A percentile compares a stretch with the other conserved stretches of the same genome.
Conservation (phyloP, 2,113 vertebrate species). For the Coreoperca whiteheadi region DNA sequence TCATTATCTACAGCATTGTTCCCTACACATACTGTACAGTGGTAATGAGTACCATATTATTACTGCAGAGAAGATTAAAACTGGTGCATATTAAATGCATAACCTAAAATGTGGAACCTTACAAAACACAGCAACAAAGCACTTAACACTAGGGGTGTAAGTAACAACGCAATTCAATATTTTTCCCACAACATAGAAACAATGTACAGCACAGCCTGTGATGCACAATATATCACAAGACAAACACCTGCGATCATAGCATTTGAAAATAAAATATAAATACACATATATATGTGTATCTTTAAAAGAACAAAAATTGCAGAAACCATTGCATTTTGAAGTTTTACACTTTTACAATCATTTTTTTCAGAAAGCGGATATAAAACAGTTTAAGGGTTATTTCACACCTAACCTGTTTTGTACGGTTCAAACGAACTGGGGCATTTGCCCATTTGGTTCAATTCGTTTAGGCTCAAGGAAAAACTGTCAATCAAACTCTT, state of each 20-base stretch:
- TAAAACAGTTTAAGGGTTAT: no score
- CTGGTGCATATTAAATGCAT: neutral
- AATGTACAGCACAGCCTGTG: neutral
- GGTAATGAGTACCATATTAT: neutral
- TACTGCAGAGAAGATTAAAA: neutral
- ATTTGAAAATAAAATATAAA: neutral
- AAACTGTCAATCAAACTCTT: neutral
- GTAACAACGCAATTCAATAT: no score
- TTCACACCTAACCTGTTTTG: neutral
- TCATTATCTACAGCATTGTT: neutral
- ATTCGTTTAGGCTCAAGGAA: neutral
- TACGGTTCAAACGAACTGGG: neutral
- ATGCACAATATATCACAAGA: neutral
- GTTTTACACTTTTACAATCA: no score
- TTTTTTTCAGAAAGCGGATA: no score
- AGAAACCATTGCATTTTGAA: neutral
- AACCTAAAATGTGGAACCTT: neutral
- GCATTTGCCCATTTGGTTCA: neutral
- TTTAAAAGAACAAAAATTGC: neutral
- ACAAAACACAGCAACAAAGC: neutral
- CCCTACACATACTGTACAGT: neutral
- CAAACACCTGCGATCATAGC: neutral
- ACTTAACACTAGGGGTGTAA: neutral
- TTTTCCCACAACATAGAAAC: neutral
- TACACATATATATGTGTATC: no score